Conservation (phyloP, 2,888 invertebrate genomes). For the Herminia tarsipennalis region DNA sequence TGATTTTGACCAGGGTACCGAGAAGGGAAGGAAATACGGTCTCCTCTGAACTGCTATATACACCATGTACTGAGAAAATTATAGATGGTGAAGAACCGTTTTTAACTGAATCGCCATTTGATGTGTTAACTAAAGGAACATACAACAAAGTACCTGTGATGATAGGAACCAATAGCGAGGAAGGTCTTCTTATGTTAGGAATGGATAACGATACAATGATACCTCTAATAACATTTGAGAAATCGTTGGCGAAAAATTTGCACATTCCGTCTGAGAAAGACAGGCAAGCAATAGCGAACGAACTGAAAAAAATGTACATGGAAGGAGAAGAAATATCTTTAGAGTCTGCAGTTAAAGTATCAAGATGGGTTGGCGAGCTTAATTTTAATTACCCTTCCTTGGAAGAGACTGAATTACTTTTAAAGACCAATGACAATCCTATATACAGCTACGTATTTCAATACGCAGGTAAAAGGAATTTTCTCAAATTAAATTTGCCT, state of each 20-base stretch:
- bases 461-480: conserved; percentile 44
- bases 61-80: conserved; percentile 14
- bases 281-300: conserved; percentile 14
- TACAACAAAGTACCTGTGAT: conserved; percentile 43
- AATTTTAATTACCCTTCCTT: conserved; percentile 35
- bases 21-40: conserved; percentile 1
- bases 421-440: conserved; percentile 21
- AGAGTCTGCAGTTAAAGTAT: conserved; percentile 51
- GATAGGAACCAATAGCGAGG: conserved; percentile 38
- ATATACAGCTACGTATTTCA: conserved; percentile 43
- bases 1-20: conserved; percentile 6
- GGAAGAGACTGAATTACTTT: conserved; percentile 37
- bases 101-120: conserved; percentile 18
- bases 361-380: conserved; percentile 34
- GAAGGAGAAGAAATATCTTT: conserved; percentile 53
- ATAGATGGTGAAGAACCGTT: conserved; percentile 27
- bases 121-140: conserved; percentile 22
- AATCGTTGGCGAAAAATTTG: conserved; percentile 8
- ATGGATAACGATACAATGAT: conserved; percentile 11
- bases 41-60: neutral
- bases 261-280: conserved; percentile 8
- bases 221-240: conserved; percentile 6
- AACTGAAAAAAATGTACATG: conserved; percentile 58
- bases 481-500: conserved; percentile 22
- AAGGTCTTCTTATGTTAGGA: conserved; percentile 33